Percentiles rank a stretch among this genome's conserved stretches.
Conservation (phyloP, 2,888 invertebrate species). For the Pandemis heparana region DNA sequence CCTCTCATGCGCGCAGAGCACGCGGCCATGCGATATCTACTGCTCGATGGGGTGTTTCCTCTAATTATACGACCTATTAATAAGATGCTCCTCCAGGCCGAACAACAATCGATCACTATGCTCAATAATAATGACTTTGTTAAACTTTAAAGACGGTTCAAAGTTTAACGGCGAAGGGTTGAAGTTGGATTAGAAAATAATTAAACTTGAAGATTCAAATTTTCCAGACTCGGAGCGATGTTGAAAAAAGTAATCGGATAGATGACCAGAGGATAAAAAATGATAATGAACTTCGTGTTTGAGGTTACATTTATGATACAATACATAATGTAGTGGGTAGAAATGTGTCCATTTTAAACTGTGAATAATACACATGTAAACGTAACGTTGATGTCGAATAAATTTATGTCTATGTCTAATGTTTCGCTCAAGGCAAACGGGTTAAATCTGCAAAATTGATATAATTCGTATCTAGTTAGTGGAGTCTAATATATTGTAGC, state of each 20-base stretch:
- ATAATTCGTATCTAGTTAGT: conserved; percentile 29
- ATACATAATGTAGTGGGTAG: background rate
- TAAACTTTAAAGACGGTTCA: conserved; percentile 52
- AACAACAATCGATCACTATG: conserved; percentile 70
- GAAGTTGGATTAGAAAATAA: conserved; percentile 46
- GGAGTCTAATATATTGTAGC: conserved; percentile 12
- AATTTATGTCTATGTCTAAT: too few species aligned
- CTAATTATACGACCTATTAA: conserved; percentile 83
- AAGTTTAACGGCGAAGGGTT: conserved; percentile 51
- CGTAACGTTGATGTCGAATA: too few species aligned
- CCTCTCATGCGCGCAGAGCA: conserved; percentile 67
- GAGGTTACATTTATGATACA: background rate
- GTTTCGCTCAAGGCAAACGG: conserved; percentile 1
- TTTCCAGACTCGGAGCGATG: conserved; percentile 28
- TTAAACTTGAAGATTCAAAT: conserved; percentile 38
- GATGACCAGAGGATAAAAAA: conserved; percentile 23
- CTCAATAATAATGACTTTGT: conserved; percentile 61
- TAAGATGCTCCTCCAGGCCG: conserved; percentile 61
- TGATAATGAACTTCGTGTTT: conserved; percentile 2
- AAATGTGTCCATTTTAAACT: background rate
- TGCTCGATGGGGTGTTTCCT: conserved; percentile 81
- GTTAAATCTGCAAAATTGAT: conserved; percentile 12
- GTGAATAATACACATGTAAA: background rate
- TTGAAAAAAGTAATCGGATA: conserved; percentile 29
- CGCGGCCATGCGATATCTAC: conserved; percentile 52